Percentiles rank a stretch among this genome's conserved stretches.
phyloP scores from a whole-genome alignment of 2,797 vertebrate species.

The Poliocrania exsul region DNA sequence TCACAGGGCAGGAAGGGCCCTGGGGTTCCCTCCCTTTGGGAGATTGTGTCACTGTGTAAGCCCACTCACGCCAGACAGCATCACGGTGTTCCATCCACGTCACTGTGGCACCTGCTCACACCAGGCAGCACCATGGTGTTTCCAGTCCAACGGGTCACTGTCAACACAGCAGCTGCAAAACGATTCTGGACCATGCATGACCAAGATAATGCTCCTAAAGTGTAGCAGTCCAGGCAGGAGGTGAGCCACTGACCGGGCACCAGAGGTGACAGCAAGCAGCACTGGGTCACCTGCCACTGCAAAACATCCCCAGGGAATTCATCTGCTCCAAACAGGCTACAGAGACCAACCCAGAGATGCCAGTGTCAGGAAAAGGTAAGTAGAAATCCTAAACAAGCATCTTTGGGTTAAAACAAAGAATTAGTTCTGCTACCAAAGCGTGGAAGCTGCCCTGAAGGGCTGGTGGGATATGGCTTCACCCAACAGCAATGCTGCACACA shows the following conservation, averaged over 20 bases:
- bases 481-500: slow-evolving; percentile 63
- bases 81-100: accelerated
- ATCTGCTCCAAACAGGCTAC: background rate
- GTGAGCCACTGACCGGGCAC: background rate
- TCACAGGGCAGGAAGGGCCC: background rate
- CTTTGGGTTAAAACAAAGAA: slow-evolving; percentile 60
- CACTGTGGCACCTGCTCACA: background rate
- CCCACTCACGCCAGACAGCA: accelerated
- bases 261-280: background rate
- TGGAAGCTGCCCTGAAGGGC: slow-evolving; percentile 50
- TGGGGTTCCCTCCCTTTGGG: background rate
- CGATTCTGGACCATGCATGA: background rate
- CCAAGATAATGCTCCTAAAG: background rate
- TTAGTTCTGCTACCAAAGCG: slow-evolving; percentile 28
- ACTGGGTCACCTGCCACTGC: background rate
- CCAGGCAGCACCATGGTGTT: background rate
- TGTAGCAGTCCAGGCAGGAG: background rate
- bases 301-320: background rate
- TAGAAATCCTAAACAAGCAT: background rate
- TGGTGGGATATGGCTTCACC: slow-evolving; percentile 77
- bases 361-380: background rate
- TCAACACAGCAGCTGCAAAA: background rate
- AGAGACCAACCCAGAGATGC: background rate
- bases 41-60: background rate
- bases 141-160: background rate